These are phyloP conservation scores for Notothenia coriiceps DNA, from an alignment of 2,113 vertebrate species.

Conservation along the genomic window DNA sequence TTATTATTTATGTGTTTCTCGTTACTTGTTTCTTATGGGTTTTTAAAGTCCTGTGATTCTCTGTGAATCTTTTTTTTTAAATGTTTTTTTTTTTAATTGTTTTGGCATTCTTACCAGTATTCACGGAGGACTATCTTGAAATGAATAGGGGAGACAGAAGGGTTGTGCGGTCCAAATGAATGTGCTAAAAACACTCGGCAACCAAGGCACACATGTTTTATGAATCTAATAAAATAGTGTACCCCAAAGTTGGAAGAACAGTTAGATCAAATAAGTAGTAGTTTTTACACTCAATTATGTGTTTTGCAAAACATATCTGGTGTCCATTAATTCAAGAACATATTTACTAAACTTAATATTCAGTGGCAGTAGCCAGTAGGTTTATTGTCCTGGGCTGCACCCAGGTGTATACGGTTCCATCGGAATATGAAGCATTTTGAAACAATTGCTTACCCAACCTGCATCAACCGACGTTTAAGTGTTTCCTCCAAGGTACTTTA, in stretches of 20 bases:
- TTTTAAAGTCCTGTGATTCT: neutral
- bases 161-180: too few species aligned
- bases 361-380: neutral
- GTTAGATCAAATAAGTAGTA: constrained; percentile 45
- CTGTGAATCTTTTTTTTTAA: too few species aligned
- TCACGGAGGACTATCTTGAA: too few species aligned
- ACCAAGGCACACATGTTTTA: constrained; percentile 25
- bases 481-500: constrained; percentile 19
- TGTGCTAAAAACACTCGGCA: too few species aligned
- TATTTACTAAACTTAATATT: constrained; percentile 15
- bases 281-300: constrained; percentile 25
- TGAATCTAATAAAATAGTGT: constrained; percentile 41
- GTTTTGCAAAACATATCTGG: constrained; percentile 12
- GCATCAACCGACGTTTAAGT: neutral
- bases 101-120: too few species aligned
- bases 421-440: neutral
- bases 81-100: too few species aligned
- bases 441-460: constrained; percentile 1
- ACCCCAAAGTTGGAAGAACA: constrained; percentile 18
- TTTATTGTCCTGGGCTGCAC: neutral
- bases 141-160: too few species aligned
- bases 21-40: constrained; percentile 19
- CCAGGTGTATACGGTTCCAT: neutral
- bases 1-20: constrained; percentile 24
- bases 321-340: constrained; percentile 12